Base-by-base conservation (phyloP, 1,140 invertebrate genomes). In the Bilobella aurantiaca region DNA sequence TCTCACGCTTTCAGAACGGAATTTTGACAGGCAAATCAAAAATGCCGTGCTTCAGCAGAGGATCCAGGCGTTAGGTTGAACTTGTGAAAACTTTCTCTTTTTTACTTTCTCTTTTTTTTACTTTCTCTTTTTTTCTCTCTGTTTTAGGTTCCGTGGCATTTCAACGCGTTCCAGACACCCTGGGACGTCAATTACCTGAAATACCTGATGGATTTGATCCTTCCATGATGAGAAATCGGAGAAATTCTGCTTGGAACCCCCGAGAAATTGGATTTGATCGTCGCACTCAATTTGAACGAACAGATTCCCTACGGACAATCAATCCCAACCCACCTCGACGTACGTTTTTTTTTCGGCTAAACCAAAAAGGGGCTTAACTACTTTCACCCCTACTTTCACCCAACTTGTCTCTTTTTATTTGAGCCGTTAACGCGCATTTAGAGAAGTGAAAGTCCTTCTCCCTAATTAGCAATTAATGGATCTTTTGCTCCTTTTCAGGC, bases 211-310 rank as follows among this genome's bases (percentile, higher is more conserved):
- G 62, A 23, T 53, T 63, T 16, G 71, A 72, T 34, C 71, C 71
- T 23, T 25, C 71, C 46, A 69, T 69, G 71, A 56, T 69, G 12
- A 63, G 71, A n/a, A 72, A 69, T 62, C 28, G 71, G 53, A 12
- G 71, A 61, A 63, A 63, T 32, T 68, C 69, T 16, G 68, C 71
- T 3, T 72, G 71, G 71, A 72, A 68, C 63, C 68, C 71, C 18
- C 30, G 71, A 56, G 71, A 72, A 72, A 61, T 69, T 59, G 63
- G 66, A 31, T 72, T 64, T 57, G 71, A 72, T 63, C 53, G 68
- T 16, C 49, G 71, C 28, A 30, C 58, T 14, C 71, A 72, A 56
- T 72, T 72, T 61, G 71, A 72, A 58, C 42, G 71, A 63, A 72
- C 68, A 16, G 71, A 72, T 57, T 72, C 71, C 23, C 68, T 72